Conservation (phyloP, 2,797 vertebrate species). For the Onychomys leucogaster region DNA sequence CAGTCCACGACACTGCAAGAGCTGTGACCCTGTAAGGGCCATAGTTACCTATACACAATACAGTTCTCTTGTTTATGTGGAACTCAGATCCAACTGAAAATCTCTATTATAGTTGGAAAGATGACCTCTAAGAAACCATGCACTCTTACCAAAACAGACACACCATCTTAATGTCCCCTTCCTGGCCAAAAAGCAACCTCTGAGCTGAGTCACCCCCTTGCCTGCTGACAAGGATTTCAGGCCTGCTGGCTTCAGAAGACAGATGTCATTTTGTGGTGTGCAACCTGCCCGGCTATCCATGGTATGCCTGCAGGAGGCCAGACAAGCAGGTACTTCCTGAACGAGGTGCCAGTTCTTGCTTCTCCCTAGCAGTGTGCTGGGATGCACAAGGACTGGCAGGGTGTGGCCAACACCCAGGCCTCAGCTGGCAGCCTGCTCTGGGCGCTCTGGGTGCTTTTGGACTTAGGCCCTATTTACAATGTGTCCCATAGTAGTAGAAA, state of each 20-base stretch:
- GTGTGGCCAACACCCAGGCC: background rate
- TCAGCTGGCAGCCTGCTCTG: constrained; percentile 13
- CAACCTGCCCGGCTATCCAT: background rate
- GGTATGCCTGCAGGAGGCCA: background rate
- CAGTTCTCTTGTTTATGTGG: background rate
- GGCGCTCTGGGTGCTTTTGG: constrained; percentile 21
- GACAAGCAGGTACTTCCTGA: constrained; percentile 37
- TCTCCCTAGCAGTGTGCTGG: background rate
- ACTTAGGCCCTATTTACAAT: background rate
- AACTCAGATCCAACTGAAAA: background rate
- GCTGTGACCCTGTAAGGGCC: background rate
- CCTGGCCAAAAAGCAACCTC: background rate
- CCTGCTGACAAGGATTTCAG: background rate
- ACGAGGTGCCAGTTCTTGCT: background rate
- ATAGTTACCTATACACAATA: background rate
- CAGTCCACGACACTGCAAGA: background rate
- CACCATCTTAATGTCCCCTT: background rate
- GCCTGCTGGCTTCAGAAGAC: background rate
- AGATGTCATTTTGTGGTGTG: background rate
- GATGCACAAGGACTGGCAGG: background rate
- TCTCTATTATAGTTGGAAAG: background rate
- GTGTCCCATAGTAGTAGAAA: constrained; percentile 25
- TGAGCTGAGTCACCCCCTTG: background rate
- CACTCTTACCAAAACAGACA: background rate
- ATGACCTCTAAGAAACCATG: background rate